A percentile compares a stretch with the other conserved stretches of the same genome.
Evolutionary conservation across 2,888 invertebrate species (phyloP).

Genomic region (Empis livida): DNA sequence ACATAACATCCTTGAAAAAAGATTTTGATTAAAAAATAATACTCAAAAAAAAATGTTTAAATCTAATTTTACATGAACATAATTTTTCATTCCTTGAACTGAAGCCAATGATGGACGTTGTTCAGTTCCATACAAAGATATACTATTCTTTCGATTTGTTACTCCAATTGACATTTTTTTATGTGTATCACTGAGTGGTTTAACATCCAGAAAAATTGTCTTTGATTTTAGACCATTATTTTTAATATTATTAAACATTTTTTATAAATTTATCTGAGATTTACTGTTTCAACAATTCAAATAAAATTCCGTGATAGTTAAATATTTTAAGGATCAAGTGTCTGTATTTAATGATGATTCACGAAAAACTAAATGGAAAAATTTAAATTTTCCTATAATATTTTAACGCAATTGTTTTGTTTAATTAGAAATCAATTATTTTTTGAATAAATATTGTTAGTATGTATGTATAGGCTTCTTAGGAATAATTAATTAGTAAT

Average conservation of each 20-base stretch:
- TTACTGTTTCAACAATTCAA: too few relatives aligned
- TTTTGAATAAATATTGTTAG: too few relatives aligned
- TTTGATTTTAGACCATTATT: conserved; percentile 24
- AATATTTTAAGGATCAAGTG: too few relatives aligned
- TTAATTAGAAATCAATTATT: too few relatives aligned
- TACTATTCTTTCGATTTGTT: conserved; percentile 23
- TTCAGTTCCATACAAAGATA: conserved; percentile 14
- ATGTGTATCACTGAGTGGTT: conserved; percentile 20
- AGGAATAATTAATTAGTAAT: too few relatives aligned
- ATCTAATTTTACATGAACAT: conserved; percentile 20
- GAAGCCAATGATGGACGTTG: conserved; percentile 23
- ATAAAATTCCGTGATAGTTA: too few relatives aligned
- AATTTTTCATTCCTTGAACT: conserved; percentile 19
- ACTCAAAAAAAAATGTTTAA: too few relatives aligned
- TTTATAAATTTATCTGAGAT: conserved; percentile 2
- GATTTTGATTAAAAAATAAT: conserved; percentile 16
- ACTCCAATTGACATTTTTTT: conserved; percentile 27
- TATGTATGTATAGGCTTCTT: too few relatives aligned
- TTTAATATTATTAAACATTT: conserved; percentile 24
- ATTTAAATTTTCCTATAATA: too few relatives aligned
- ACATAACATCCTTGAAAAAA: conserved; percentile 37
- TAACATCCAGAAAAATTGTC: conserved; percentile 31
- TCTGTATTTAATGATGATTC: too few relatives aligned
- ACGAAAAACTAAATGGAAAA: too few relatives aligned
- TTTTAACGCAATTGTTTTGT: too few relatives aligned